Base-by-base conservation (phyloP, 2,113 vertebrate species). In the Anarrhichthys ocellatus region DNA sequence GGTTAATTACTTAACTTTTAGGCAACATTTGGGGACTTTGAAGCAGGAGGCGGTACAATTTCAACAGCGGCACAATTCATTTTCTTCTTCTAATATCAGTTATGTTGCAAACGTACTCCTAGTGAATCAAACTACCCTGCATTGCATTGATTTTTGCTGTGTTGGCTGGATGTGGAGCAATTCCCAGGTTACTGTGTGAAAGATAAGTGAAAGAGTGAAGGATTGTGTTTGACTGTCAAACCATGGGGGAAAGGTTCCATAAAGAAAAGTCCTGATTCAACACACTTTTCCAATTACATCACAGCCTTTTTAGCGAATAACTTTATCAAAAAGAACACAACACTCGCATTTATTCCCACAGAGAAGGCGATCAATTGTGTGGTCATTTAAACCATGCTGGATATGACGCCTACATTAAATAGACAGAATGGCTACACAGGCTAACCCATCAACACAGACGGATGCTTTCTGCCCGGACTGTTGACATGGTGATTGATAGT, bases 1-100 rank as follows among this genome's bases (percentile, higher is more conserved):
- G 83, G 90, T 89, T 59, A 76, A 92, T 92, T 91, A 86, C 74
- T 89, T 76, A 59, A 88, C 82, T 85, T 84, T 82, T 71, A 67
- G 73, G 63, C 54, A 75, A 84, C 34, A 87, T 70, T 64, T 75
- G 62, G 63, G 76, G 82, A 92, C 72, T 75, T 58, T 44, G 27
- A 80, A 67, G 76, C 64, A 78, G 76, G 15, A 71, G 61, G 63
- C 71, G 69, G 10, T 71, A 50, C 27, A 36, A 27, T 85, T 87
- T 88, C 75, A 85, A 83, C 66, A 66, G 40, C 38, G 52, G 24
- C 66, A 34, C 83, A 73, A 85, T 85, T 70, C 17, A 78, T 81
- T 89, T 80, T 81, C 66, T 44, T 40, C 42, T 69, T 65, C 32
- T 54, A 80, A 52, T 75, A 73, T 80, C 29, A 54, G 62, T 79